Conservation (phyloP, 2,797 vertebrate species). For the Chelonia mydas region DNA sequence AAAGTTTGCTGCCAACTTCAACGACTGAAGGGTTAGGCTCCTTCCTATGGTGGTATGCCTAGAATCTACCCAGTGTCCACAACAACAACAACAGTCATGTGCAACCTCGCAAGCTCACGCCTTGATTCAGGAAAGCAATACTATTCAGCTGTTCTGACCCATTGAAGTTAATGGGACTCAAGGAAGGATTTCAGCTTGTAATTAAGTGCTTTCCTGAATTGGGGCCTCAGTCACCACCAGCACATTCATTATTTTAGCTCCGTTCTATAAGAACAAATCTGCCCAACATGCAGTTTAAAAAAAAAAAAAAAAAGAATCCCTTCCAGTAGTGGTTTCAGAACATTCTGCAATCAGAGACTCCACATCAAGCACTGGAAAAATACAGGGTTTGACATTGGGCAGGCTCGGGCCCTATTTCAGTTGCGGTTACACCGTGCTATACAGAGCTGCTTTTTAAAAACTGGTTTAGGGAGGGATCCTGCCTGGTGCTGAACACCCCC, state of each 20-base stretch:
- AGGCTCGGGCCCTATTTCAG: background rate
- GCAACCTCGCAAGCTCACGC: background rate
- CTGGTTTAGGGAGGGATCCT: background rate
- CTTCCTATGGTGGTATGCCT: background rate
- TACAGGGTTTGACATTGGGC: background rate
- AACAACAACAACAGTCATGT: background rate
- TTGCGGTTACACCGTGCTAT: background rate
- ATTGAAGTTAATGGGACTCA: background rate
- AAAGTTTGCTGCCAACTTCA: background rate
- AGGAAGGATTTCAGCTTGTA: background rate
- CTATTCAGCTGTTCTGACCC: background rate
- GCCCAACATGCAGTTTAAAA: background rate
- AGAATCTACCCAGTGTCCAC: background rate
- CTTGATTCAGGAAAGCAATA: background rate
- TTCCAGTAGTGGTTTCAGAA: background rate
- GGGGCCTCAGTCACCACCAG: background rate
- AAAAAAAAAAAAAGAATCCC: background rate
- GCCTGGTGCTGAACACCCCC: background rate
- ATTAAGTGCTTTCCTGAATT: background rate
- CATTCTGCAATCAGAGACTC: background rate
- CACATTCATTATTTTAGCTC: background rate
- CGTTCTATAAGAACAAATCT: background rate
- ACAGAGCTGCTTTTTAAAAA: background rate
- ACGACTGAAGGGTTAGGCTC: background rate
- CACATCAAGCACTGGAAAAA: background rate